Evolutionary conservation across 2,113 vertebrate genomes (phyloP).

Genomic region (Mustelus asterias): DNA sequence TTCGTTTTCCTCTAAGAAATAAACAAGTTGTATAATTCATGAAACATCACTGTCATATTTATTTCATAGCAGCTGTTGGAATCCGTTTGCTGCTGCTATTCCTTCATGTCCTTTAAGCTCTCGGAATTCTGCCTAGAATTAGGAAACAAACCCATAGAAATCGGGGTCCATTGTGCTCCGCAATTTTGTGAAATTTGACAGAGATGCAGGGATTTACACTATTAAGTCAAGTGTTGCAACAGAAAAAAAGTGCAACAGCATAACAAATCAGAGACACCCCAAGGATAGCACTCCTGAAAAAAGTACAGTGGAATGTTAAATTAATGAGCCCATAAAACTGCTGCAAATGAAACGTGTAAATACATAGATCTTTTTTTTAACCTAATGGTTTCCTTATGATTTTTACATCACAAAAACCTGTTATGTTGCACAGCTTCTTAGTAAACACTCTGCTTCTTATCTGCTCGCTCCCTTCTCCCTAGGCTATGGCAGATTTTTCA

Average conservation of each 20-base stretch:
- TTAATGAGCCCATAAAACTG: slow-evolving; percentile 98
- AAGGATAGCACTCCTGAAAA: slow-evolving; percentile 68
- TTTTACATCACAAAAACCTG: slow-evolving; percentile 90
- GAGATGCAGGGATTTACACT: slow-evolving; percentile 63
- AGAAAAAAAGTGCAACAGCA: slow-evolving; percentile 65
- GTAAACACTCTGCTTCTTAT: slow-evolving; percentile 96
- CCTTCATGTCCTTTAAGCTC: background rate
- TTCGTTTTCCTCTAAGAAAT: background rate
- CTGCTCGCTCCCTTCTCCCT: slow-evolving; percentile 91
- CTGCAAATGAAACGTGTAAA: slow-evolving; percentile 99
- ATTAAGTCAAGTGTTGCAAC: slow-evolving; percentile 69
- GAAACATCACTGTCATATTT: slow-evolving; percentile 23
- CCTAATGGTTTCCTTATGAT: slow-evolving; percentile 90
- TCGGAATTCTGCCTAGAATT: background rate
- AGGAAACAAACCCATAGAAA: background rate
- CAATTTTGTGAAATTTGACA: slow-evolving; percentile 31
- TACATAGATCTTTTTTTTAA: slow-evolving; percentile 91
- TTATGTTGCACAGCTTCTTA: slow-evolving; percentile 92
- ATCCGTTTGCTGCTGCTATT: background rate
- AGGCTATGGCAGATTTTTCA: slow-evolving; percentile 99
- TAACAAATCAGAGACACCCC: slow-evolving; percentile 84
- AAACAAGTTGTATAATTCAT: slow-evolving; percentile 28
- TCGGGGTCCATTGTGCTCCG: background rate
- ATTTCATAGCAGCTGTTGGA: slow-evolving; percentile 25
- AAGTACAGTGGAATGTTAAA: slow-evolving; percentile 98